Percentiles rank a stretch among this genome's conserved stretches.
phyloP scores from a whole-genome alignment of 2,797 vertebrate species.

The Argyrosomus regius region DNA sequence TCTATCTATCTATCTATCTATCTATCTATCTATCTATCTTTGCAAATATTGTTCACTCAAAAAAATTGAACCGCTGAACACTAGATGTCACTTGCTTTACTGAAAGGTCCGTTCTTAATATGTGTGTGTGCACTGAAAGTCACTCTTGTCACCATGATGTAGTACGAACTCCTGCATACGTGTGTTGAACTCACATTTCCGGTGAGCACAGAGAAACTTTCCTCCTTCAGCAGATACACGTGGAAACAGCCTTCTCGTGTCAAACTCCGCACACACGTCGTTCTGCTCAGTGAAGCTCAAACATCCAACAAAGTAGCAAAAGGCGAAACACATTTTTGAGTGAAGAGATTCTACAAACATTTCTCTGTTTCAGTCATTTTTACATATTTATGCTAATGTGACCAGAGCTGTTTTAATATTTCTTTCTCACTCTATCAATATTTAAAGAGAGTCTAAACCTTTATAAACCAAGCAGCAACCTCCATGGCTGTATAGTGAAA shows the following conservation, averaged over 20 bases:
- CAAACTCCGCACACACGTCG: not conserved
- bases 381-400: not conserved
- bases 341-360: not conserved
- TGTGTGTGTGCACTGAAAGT: not conserved
- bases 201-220: not conserved
- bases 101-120: too few relatives aligned
- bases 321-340: not conserved
- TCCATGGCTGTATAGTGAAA: too few relatives aligned
- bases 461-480: too few relatives aligned
- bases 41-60: not conserved
- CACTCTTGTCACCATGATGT: not conserved
- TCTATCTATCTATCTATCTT: not conserved
- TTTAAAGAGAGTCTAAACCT: not conserved
- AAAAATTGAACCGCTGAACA: too few relatives aligned
- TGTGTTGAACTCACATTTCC: not conserved
- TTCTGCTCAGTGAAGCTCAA: not conserved
- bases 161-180: not conserved
- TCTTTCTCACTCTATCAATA: not conserved
- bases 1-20: not conserved
- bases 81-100: too few relatives aligned
- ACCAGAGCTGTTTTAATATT: not conserved
- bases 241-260: too few relatives aligned
- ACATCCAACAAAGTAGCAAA: not conserved
- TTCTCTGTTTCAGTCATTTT: not conserved
- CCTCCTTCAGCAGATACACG: too few relatives aligned